These are phyloP conservation scores for Tachina lurida DNA, from an alignment of 2,888 invertebrate species.

Conservation along the genomic window DNA sequence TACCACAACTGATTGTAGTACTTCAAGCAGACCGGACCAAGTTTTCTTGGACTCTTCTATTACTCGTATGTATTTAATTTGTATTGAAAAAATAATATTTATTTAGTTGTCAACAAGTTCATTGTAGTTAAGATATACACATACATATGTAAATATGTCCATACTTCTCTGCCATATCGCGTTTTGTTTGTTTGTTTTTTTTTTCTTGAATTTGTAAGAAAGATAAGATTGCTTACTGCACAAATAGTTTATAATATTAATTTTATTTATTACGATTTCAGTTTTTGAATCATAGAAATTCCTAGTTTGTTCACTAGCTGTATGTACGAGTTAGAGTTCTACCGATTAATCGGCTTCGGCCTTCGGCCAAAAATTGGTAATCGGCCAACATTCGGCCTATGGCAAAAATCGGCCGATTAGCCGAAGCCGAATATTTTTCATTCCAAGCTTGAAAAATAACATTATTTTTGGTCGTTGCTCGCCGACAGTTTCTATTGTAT, in stretches of 20 bases:
- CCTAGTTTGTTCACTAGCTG: slow-evolving; percentile 17
- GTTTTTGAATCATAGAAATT: slow-evolving; percentile 38
- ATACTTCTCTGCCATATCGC: neutral
- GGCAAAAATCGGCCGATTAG: too few species aligned
- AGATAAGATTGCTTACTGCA: slow-evolving; percentile 36
- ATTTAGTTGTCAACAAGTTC: slow-evolving; percentile 54
- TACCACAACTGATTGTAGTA: too few species aligned
- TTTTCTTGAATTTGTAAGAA: slow-evolving; percentile 27
- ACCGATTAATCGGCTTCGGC: too few species aligned
- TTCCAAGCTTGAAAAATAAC: too few species aligned
- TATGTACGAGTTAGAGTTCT: too few species aligned
- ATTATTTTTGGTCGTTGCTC: too few species aligned
- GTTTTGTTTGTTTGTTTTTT: slow-evolving; percentile 1
- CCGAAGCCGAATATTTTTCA: too few species aligned
- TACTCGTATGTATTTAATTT: slow-evolving; percentile 10
- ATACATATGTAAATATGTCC: neutral
- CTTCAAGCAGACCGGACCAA: too few species aligned
- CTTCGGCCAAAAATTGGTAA: too few species aligned
- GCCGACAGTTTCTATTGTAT: too few species aligned
- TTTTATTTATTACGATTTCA: slow-evolving; percentile 31
- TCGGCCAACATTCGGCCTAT: too few species aligned
- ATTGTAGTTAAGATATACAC: slow-evolving; percentile 16
- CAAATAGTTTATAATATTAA: slow-evolving; percentile 36
- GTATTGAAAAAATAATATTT: slow-evolving; percentile 16
- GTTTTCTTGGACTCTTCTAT: neutral